Base-by-base conservation (phyloP, 2,113 vertebrate species). In the Aspiorhynchus laticeps region DNA sequence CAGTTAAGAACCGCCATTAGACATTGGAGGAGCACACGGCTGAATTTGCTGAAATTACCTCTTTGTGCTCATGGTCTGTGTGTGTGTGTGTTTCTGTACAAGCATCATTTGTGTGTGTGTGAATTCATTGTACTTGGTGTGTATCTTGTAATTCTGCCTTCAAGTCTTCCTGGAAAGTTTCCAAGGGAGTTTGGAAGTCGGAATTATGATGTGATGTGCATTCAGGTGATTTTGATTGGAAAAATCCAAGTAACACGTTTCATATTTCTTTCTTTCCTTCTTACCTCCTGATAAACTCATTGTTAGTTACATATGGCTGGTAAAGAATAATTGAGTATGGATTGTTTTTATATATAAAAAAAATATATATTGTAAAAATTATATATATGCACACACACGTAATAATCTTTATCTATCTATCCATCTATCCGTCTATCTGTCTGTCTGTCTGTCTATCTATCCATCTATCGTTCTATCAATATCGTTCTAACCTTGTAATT, bases 41-140 rank as follows among this genome's bases (percentile, higher is more conserved):
- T 56, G 79, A 87, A 88, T 92, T 91, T 91, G 53, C 83, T 92
- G 79, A 87, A 93, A 93, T 94, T 90, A 92, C 88, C 38, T 75
- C 48, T 86, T 87, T 87, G 83, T 80, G 61, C 79, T 43, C 26
- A 5, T 28, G 31, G 24, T 85, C 5, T 51, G 19, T 48, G n/a
- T 38, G 56, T 65, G 78, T 69, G 78, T 85, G 69, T 76, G 3
- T 43, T 41, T 75, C 33, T 74, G 33, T 26, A 63, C 10, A 5
- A 26, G n/a, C n/a, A 24, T 67, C 12, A 17, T 31, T 17, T 84
- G 75, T 80, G 38, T 82, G 69, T 67, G 19, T 19, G 7, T 71
- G 33, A 21, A 38, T 71, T 21, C 19, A 3, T 31, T 33, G 9
- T 80, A 41, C 24, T 41, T 5, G 7, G 33, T 41, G 33, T 75